phyloP scores from a whole-genome alignment of 2,797 vertebrate species.

The Mastacembelus armatus region DNA sequence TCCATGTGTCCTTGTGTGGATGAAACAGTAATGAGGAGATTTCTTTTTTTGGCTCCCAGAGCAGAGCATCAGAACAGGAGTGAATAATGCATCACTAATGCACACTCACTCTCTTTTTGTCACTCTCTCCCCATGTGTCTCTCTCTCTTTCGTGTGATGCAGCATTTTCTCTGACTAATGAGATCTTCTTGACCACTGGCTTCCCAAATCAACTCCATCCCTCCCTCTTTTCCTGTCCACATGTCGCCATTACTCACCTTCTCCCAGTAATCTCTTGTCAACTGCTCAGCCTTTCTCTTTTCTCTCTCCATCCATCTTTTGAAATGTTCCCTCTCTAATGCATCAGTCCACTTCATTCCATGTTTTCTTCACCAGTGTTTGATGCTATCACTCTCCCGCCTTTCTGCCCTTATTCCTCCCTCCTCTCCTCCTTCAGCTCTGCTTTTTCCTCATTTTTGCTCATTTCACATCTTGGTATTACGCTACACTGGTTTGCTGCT shows the following conservation, averaged over 20 bases:
- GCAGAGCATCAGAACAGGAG: conserved; percentile 35
- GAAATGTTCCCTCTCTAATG: background rate
- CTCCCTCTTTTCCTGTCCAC: background rate
- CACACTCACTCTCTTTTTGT: conserved; percentile 15
- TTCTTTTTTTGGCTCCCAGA: conserved; percentile 53
- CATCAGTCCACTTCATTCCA: conserved; percentile 10
- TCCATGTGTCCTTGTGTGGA: conserved; percentile 22
- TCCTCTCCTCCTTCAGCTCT: background rate
- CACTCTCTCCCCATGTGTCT: too few species aligned
- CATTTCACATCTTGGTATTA: background rate
- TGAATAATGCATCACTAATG: conserved; percentile 69
- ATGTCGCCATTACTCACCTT: background rate
- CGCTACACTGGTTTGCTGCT: background rate
- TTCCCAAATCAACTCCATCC: conserved; percentile 16
- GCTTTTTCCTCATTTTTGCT: conserved; percentile 3
- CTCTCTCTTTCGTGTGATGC: conserved; percentile 64
- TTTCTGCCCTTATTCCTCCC: background rate
- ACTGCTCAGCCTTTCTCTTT: background rate
- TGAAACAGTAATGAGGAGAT: conserved; percentile 65
- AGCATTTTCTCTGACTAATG: conserved; percentile 59
- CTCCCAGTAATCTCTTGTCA: conserved; percentile 3
- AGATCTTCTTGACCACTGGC: conserved; percentile 38
- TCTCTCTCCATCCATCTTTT: background rate
- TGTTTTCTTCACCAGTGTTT: too few species aligned
- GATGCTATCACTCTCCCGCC: background rate